Conservation (phyloP, 2,113 vertebrate genomes). For the Rhinolophus ferrumequinum region DNA sequence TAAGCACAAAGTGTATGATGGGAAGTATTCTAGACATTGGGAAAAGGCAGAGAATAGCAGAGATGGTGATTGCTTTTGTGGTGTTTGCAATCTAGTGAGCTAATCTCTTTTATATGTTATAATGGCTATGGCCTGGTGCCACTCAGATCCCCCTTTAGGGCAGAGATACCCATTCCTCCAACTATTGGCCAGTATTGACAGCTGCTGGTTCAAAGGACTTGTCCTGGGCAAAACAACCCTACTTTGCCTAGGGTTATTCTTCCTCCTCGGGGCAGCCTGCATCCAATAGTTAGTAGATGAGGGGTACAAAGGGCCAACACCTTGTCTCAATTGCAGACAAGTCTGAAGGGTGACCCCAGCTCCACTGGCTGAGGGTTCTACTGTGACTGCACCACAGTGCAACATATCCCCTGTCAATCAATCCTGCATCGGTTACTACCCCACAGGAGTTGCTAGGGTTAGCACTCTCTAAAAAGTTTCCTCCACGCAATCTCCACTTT, state of each 20-base stretch:
- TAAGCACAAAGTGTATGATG: not conserved
- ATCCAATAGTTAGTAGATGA: not conserved
- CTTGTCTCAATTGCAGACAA: not conserved
- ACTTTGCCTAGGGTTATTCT: not conserved
- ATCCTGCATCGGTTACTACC: too few species aligned
- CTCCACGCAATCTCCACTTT: not conserved
- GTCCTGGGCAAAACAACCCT: not conserved
- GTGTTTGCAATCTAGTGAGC: not conserved
- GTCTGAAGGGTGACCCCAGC: not conserved
- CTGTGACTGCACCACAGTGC: not conserved
- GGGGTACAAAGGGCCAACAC: not conserved
- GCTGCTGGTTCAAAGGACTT: not conserved
- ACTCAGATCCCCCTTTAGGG: rapidly evolving
- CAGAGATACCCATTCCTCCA: not conserved
- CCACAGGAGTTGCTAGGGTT: not conserved
- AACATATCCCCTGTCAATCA: not conserved
- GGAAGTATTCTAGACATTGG: not conserved
- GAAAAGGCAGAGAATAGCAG: not conserved
- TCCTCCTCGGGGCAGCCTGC: not conserved
- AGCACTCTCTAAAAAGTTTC: not conserved
- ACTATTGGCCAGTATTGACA: not conserved
- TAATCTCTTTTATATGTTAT: not conserved
- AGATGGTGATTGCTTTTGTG: not conserved
- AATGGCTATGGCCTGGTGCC: not conserved
- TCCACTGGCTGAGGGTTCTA: not conserved